Conservation (phyloP, 2,113 vertebrate genomes). For the Tupaia tana region DNA sequence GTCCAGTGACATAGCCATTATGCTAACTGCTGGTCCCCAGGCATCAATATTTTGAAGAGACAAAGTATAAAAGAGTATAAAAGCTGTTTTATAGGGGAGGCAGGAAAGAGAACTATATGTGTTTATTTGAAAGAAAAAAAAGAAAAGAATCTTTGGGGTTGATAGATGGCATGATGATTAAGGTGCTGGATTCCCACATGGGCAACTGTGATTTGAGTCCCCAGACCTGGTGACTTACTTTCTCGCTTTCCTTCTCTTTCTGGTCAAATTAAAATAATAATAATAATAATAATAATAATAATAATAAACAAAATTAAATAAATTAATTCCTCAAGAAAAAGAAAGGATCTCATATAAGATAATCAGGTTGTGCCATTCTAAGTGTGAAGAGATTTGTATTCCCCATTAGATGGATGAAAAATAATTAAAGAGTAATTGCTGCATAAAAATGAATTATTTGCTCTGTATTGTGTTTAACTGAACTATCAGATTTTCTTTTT, state of each 20-base stretch:
- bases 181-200: too few relatives aligned
- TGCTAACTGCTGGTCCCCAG: too few relatives aligned
- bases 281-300: too few relatives aligned
- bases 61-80: not conserved
- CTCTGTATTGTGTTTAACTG: not conserved
- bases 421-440: slow-evolving; percentile 17
- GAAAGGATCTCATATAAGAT: not conserved
- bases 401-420: not conserved
- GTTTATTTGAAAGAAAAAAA: not conserved
- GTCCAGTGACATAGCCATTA: too few relatives aligned
- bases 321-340: too few relatives aligned
- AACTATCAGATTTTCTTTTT: not conserved
- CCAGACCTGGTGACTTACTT: too few relatives aligned
- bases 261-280: too few relatives aligned
- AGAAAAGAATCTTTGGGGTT: too few relatives aligned
- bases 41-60: not conserved
- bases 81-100: not conserved
- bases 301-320: too few relatives aligned
- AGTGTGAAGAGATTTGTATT: not conserved
- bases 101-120: not conserved
- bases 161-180: too few relatives aligned
- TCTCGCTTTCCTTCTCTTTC: too few relatives aligned
- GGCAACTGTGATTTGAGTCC: too few relatives aligned
- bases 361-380: not conserved
- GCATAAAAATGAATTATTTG: slow-evolving; percentile 39